These are phyloP conservation scores for Drosophila melanica DNA, from an alignment of 1,140 invertebrate genomes.

Conservation along the genomic window DNA sequence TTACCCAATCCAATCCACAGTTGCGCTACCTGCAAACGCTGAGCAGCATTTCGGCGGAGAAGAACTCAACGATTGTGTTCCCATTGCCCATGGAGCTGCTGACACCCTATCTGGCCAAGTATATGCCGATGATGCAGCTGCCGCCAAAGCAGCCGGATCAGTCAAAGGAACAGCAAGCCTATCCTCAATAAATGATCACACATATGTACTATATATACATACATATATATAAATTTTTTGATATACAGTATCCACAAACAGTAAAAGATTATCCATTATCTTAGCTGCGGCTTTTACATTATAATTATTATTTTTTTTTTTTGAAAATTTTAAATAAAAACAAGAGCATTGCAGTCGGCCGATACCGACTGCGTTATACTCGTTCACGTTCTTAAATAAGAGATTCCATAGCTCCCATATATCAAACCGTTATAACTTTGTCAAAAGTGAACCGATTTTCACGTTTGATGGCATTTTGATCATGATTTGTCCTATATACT, in stretches of 20 bases:
- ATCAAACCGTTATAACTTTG: no score
- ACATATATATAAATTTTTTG: not conserved
- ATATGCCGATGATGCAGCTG: slow-evolving; percentile 49
- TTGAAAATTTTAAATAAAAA: not conserved
- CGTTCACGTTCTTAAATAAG: no score
- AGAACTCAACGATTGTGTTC: slow-evolving; percentile 97
- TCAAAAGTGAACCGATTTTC: no score
- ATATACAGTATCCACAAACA: not conserved
- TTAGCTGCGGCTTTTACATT: not conserved
- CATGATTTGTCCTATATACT: no score
- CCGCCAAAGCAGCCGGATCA: slow-evolving; percentile 17
- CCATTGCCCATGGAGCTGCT: slow-evolving; percentile 92
- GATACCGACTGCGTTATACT: no score
- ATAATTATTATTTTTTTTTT: not conserved
- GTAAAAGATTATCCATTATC: not conserved
- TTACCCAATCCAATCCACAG: slow-evolving; percentile 11
- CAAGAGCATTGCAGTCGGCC: no score
- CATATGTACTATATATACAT: not conserved
- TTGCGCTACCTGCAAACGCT: slow-evolving; percentile 87
- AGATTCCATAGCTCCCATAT: no score
- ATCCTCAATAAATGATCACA: slow-evolving; percentile 8
- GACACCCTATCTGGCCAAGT: slow-evolving; percentile 82
- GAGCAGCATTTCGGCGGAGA: slow-evolving; percentile 94
- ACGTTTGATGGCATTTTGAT: no score
- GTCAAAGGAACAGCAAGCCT: not conserved